Base-by-base conservation (phyloP, 2,888 invertebrate species). In the Drosophila vallismaia region DNA sequence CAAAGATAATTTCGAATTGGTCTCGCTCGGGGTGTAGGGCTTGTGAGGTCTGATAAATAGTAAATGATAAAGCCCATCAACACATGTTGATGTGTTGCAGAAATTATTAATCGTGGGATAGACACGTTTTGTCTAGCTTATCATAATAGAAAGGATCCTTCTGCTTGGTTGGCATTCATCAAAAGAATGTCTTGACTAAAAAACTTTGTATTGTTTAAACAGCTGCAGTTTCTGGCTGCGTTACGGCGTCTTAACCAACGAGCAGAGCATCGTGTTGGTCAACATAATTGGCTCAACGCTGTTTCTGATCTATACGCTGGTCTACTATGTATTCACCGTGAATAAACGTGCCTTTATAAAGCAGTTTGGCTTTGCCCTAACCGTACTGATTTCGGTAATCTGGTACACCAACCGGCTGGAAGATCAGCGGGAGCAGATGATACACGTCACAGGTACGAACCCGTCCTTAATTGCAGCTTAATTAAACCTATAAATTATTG, bases 141-240 rank as follows among this genome's bases (percentile, higher is more conserved):
- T 36, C n/a, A 6, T n/a, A n/a, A 36, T 14, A 7, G 2, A 19
- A 40, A 42, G 40, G 19, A 19, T 19, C 40, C 3, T 19, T 10
- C 59, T 52, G 64, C 67, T 8, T 53, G 9, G 66, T 26, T 64
- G 66, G 52, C 67, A 66, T 8, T 38, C 5, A 19, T 28, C 14
- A 10, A n/a, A 38, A 28, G 28, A 66, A 38, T 14, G 28, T 24
- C 29, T 36, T 38, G 8, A n/a, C 10, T 4, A 36, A 19, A 19
- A 19, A 19, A 12, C 6, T 36, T 36, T 36, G 19, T 19, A 5
- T 49, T 72, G 54, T 77, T 76, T 73, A 29, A 26, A 64, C 92
- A 96, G 96, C 73, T 94, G 95, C 85, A 94, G 94, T 77, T 92
- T 97, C 60, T 97, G 97, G 97, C 91, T 97, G 33, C 92, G 95